Base-by-base conservation (phyloP, 2,113 vertebrate genomes). In the Melierax canorus region DNA sequence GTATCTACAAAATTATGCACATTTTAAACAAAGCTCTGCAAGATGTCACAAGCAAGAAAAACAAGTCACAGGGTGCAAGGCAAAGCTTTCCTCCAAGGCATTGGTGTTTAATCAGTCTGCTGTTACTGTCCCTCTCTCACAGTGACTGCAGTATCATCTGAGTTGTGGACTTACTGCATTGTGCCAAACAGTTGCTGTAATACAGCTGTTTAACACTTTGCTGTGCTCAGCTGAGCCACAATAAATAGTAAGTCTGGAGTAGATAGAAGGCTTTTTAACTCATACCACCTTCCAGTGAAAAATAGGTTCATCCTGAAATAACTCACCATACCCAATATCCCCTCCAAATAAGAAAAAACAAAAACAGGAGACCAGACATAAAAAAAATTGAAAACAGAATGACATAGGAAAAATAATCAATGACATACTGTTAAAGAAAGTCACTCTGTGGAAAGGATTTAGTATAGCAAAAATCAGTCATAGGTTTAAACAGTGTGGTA, bases 1-100 rank as follows among this genome's bases (percentile, higher is more conserved):
- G 53, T 36, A 77, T 86, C 86, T 68, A 75, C 92, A 90, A 36
- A 92, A 88, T 94, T 73, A 96, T 84, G 62, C 72, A 93, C 85
- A 59, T 94, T 82, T 94, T 64, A 92, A 95, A 88, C 60, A 87
- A 94, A 93, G 78, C 90, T 29, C 63, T 43, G 55, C 79, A 48
- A 51, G 76, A 3, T 55, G 75, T 92, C 86, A 91, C 39, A 55
- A 79, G 82, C 67, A 86, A 96, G 91, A 55, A 75, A 91, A 94
- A 90, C 53, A 73, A 86, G 38, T 68, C 73, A 56, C 20, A 15
- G 60, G 30, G 64, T 73, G 59, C 87, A 76, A 92, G 58, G 71
- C 77, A 83, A 55, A 86, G 75, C 80, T 94, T 90, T 78, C n/a
- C 68, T 92, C 34, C 11, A 18, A 69, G 77, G 63, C 78, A n/a